These are phyloP conservation scores for Norana najaformis DNA, from an alignment of 2,888 invertebrate species.

Conservation along the genomic window DNA sequence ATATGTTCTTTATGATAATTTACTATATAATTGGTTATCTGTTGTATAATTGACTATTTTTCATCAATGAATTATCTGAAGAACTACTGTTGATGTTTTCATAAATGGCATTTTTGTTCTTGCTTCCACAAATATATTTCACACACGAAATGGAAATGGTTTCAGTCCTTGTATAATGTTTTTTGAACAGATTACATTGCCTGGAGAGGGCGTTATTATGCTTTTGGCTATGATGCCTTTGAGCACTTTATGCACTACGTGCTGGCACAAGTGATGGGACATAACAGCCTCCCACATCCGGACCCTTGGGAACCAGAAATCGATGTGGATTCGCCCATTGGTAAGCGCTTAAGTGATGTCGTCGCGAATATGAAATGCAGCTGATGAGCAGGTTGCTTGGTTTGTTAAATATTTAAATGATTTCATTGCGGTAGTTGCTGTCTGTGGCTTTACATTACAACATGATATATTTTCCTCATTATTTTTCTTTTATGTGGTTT, in stretches of 20 bases:
- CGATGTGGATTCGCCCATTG: not conserved
- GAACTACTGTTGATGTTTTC: not conserved
- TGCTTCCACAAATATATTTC: too few relatives aligned
- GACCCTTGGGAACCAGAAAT: slow-evolving; percentile 33
- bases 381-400: not conserved
- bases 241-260: slow-evolving; percentile 57
- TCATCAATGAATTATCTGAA: not conserved
- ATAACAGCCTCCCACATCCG: slow-evolving; percentile 27
- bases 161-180: not conserved
- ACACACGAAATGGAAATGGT: not conserved
- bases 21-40: not conserved
- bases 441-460: not conserved
- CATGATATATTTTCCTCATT: not conserved
- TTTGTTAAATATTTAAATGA: not conserved
- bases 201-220: slow-evolving; percentile 61
- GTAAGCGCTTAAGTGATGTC: not conserved
- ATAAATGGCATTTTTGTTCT: not conserved
- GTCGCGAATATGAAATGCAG: not conserved
- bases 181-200: slow-evolving; percentile 56
- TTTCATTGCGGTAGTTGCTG: not conserved
- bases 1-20: not conserved
- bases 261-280: slow-evolving; percentile 45
- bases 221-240: slow-evolving; percentile 57
- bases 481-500: not conserved
- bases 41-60: not conserved